phyloP scores from a whole-genome alignment of 1,140 invertebrate species.

The Ceratina australensis region DNA sequence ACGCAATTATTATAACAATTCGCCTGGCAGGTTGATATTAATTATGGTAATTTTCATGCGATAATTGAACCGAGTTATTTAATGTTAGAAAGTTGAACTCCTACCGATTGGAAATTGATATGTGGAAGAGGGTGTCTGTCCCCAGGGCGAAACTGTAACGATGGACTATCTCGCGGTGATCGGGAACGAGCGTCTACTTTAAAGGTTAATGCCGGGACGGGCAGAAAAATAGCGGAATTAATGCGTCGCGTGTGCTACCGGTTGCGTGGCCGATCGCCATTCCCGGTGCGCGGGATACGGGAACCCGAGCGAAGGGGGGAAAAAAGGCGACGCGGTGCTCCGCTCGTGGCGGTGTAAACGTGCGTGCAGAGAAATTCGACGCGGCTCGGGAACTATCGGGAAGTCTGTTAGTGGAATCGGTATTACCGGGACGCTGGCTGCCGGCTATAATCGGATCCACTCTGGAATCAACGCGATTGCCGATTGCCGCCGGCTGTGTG shows the following conservation, averaged over 20 bases:
- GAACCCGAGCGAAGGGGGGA: background rate
- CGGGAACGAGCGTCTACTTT: slow-evolving; percentile 50
- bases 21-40: too few relatives aligned
- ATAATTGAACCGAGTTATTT: too few relatives aligned
- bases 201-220: slow-evolving; percentile 47
- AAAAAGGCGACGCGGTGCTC: slow-evolving; percentile 35
- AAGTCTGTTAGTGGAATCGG: slow-evolving; percentile 33
- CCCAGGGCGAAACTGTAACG: slow-evolving; percentile 25
- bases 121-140: too few relatives aligned
- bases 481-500: slow-evolving; percentile 8
- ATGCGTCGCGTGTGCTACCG: slow-evolving; percentile 67
- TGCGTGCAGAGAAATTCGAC: slow-evolving; percentile 29
- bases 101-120: too few relatives aligned
- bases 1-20: too few relatives aligned
- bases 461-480: slow-evolving; percentile 27
- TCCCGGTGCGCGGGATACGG: slow-evolving; percentile 19
- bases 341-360: slow-evolving; percentile 21
- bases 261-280: slow-evolving; percentile 63
- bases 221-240: slow-evolving; percentile 59
- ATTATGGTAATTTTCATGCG: too few relatives aligned
- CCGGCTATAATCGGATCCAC: slow-evolving; percentile 38
- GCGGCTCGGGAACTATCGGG: slow-evolving; percentile 15
- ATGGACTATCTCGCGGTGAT: slow-evolving; percentile 45
- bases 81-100: too few relatives aligned
- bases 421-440: slow-evolving; percentile 14